Conservation (phyloP, 2,888 invertebrate species). For the Pandemis cinnamomeana region DNA sequence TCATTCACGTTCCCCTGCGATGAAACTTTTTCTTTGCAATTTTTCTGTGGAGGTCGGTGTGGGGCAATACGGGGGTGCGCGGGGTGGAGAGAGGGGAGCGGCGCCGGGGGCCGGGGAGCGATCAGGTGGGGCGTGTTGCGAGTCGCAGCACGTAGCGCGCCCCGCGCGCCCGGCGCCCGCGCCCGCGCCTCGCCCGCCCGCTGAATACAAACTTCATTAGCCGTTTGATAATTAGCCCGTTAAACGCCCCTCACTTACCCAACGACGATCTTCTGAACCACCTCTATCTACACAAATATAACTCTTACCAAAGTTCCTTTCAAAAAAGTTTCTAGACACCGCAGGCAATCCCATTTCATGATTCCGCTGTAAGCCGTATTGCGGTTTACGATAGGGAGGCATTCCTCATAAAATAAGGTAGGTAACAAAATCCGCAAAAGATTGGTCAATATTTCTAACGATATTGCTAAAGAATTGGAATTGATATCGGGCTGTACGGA, state of each 20-base stretch:
- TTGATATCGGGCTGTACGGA: slow-evolving; percentile 7
- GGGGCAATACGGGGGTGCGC: slow-evolving; percentile 74
- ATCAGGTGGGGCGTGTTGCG: slow-evolving; percentile 80
- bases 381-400: slow-evolving; percentile 32
- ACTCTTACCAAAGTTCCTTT: slow-evolving; percentile 24
- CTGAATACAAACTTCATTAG: slow-evolving; percentile 85
- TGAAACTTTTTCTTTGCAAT: slow-evolving; percentile 85
- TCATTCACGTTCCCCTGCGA: slow-evolving; percentile 84
- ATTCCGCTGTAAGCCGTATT: slow-evolving; percentile 34
- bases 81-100: slow-evolving; percentile 71
- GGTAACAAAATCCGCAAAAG: slow-evolving; percentile 31
- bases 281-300: slow-evolving; percentile 53
- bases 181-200: slow-evolving; percentile 69
- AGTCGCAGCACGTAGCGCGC: slow-evolving; percentile 80
- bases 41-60: slow-evolving; percentile 81
- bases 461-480: slow-evolving; percentile 25
- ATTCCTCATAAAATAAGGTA: slow-evolving; percentile 29
- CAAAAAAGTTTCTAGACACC: slow-evolving; percentile 29
- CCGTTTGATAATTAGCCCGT: slow-evolving; percentile 85
- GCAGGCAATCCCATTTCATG: slow-evolving; percentile 30
- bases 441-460: slow-evolving; percentile 29
- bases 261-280: slow-evolving; percentile 67
- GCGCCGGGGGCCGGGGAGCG: slow-evolving; percentile 47
- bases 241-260: slow-evolving; percentile 80
- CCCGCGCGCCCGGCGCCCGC: slow-evolving; percentile 43